Evolutionary conservation across 2,888 invertebrate genomes (phyloP).

Genomic region (Halictus ligatus): DNA sequence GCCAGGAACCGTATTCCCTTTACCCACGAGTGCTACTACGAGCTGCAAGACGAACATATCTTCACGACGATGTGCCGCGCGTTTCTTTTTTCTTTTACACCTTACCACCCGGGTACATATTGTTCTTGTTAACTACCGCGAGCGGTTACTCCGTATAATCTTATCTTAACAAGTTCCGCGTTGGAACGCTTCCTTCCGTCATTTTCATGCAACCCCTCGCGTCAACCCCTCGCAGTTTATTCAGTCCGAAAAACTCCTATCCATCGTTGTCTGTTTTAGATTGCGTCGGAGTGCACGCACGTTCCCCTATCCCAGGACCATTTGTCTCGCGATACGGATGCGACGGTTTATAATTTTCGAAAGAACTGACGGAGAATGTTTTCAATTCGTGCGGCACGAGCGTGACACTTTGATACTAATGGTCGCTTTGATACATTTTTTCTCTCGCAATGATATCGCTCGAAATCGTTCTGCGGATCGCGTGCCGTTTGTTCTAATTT

Average conservation of each 20-base stretch:
- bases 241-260: not conserved
- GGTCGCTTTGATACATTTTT: too few species aligned
- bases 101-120: not conserved
- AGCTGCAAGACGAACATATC: constrained; percentile 32
- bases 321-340: too few species aligned
- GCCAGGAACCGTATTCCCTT: constrained; percentile 52
- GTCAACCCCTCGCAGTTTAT: not conserved
- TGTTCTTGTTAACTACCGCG: not conserved
- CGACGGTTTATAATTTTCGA: too few species aligned
- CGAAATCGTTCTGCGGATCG: too few species aligned
- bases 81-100: constrained; percentile 12
- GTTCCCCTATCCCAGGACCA: not conserved
- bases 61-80: constrained; percentile 2
- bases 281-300: too few species aligned
- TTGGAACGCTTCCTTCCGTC: not conserved
- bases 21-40: constrained; percentile 45
- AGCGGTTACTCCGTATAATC: not conserved
- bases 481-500: not conserved
- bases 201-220: not conserved
- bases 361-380: too few species aligned
- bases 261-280: too few species aligned
- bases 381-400: too few species aligned
- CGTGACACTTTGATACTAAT: too few species aligned
- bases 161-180: not conserved
- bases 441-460: too few species aligned